These are phyloP conservation scores for Hippocampus mohnikei DNA, from an alignment of 2,113 vertebrate genomes.

Conservation along the genomic window DNA sequence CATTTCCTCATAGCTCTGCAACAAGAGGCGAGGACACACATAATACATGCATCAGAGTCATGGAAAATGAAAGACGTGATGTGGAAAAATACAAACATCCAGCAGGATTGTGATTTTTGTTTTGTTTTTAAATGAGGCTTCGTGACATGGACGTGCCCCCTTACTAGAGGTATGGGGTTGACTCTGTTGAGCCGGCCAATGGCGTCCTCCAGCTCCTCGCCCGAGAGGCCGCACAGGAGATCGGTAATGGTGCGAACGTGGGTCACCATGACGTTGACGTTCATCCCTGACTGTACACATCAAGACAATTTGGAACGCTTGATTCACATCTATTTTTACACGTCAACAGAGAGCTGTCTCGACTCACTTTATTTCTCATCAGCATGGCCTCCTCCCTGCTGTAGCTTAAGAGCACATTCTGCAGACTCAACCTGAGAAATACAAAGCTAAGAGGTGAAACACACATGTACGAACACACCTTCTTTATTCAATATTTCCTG, in stretches of 20 bases:
- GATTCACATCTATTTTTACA: not conserved
- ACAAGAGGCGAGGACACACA: slow-evolving; percentile 15
- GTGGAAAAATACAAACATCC: not conserved
- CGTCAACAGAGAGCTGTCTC: not conserved
- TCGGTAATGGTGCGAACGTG: slow-evolving; percentile 52
- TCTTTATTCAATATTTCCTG: slow-evolving; percentile 20
- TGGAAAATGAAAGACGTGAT: not conserved
- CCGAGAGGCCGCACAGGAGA: slow-evolving; percentile 61
- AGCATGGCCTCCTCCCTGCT: slow-evolving; percentile 44
- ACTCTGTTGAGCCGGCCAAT: slow-evolving; percentile 55
- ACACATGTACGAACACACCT: not conserved
- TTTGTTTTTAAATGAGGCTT: too few species aligned
- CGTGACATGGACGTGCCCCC: not conserved
- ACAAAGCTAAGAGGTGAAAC: slow-evolving; percentile 10
- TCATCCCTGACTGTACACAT: slow-evolving; percentile 40
- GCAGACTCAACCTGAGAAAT: slow-evolving; percentile 51
- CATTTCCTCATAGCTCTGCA: slow-evolving; percentile 50
- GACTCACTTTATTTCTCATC: slow-evolving; percentile 53
- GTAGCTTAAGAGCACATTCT: slow-evolving; percentile 51
- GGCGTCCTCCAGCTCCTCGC: slow-evolving; percentile 60
- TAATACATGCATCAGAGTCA: not conserved
- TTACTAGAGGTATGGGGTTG: slow-evolving; percentile 49
- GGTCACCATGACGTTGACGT: slow-evolving; percentile 25
- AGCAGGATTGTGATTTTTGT: not conserved
- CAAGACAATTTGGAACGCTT: not conserved